Evolutionary conservation across 2,888 invertebrate genomes (phyloP).

Genomic region (Eupithecia abbreviata): DNA sequence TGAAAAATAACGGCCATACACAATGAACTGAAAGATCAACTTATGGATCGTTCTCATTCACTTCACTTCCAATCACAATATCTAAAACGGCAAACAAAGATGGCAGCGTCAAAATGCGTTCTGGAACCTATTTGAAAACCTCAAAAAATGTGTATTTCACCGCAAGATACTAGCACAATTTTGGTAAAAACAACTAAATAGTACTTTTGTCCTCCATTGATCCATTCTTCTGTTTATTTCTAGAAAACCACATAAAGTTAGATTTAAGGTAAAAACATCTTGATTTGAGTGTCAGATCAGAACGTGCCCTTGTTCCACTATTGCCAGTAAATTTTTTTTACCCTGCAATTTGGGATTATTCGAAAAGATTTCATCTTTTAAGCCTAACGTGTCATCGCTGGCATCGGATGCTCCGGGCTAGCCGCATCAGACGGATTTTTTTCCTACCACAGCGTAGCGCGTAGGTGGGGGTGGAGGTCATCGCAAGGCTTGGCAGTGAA

Average conservation of each 20-base stretch:
- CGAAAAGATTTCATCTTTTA: too few relatives aligned
- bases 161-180: too few relatives aligned
- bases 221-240: not conserved
- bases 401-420: too few relatives aligned
- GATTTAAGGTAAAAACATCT: not conserved
- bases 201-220: too few relatives aligned
- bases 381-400: too few relatives aligned
- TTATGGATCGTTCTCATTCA: not conserved
- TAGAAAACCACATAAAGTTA: not conserved
- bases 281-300: not conserved
- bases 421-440: too few relatives aligned
- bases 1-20: slow-evolving; percentile 54
- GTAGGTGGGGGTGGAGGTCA: too few relatives aligned
- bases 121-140: not conserved
- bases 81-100: not conserved
- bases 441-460: too few relatives aligned
- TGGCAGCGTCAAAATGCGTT: not conserved
- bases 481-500: too few relatives aligned
- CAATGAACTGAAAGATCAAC: slow-evolving; percentile 13
- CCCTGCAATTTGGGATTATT: not conserved
- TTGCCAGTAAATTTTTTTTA: not conserved
- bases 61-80: not conserved
- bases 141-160: not conserved
- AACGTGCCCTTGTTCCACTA: not conserved
- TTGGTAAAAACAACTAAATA: too few relatives aligned